Percentiles rank a stretch among this genome's conserved stretches.
Conservation (phyloP, 92 coral and sea anemone species). For the Heliopora coerulea region DNA sequence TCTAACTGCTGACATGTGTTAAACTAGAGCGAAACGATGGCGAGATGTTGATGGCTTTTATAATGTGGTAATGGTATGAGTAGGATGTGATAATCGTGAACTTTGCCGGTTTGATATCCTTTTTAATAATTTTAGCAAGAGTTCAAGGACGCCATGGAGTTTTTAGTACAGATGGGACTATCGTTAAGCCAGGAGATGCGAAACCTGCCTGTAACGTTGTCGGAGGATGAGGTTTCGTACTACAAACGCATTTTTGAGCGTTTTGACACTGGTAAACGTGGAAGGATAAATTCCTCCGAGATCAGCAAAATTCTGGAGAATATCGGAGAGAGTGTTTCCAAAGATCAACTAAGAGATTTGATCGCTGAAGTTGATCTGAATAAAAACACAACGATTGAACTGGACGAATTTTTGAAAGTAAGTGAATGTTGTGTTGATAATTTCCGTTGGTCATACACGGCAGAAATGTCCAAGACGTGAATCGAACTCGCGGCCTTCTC, state of each 20-base stretch:
- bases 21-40: no score
- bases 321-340: conserved; percentile 69
- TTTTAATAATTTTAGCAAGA: conserved; percentile 81
- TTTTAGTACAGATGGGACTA: conserved; percentile 87
- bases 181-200: conserved; percentile 67
- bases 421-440: conserved; percentile 2
- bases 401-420: conserved; percentile 86
- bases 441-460: no score
- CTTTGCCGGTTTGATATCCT: no score
- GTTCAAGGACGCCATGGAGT: conserved; percentile 61
- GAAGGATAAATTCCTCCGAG: conserved; percentile 58
- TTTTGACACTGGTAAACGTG: conserved; percentile 60
- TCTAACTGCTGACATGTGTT: no score
- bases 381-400: conserved; percentile 64
- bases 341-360: conserved; percentile 69
- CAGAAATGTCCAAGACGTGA: no score
- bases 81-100: no score
- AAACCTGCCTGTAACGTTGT: conserved; percentile 68
- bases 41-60: no score
- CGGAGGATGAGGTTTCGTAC: conserved; percentile 60
- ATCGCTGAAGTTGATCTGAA: conserved; percentile 79
- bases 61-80: no score
- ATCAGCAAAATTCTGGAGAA: conserved; percentile 60
- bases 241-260: conserved; percentile 63
- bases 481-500: no score